Evolutionary conservation across 1,140 invertebrate genomes (phyloP).

Genomic region (Lineus longissimus): DNA sequence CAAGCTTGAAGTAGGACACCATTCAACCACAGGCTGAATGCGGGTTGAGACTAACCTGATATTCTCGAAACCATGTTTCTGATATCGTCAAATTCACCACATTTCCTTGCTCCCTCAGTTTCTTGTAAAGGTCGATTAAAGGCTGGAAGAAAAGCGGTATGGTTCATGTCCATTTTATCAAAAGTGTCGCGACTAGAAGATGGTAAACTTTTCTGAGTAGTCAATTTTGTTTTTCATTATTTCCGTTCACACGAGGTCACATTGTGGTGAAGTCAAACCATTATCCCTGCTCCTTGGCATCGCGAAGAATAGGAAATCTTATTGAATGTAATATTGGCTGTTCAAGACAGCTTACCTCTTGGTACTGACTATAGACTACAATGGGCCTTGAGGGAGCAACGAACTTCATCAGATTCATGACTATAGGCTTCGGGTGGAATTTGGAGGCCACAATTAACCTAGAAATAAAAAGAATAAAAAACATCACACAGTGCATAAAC

Average conservation of each 20-base stretch:
- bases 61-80: constrained; percentile 81
- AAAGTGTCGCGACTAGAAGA: too few species aligned
- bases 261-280: too few species aligned
- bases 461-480: constrained; percentile 15
- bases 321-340: too few species aligned
- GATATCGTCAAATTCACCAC: constrained; percentile 73
- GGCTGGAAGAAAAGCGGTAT: constrained; percentile 57
- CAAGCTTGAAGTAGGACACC: too few species aligned
- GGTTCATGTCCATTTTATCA: neutral
- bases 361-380: constrained; percentile 74
- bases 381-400: constrained; percentile 75
- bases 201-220: too few species aligned
- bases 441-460: constrained; percentile 73
- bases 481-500: too few species aligned
- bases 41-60: constrained; percentile 64
- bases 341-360: constrained; percentile 66
- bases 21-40: too few species aligned
- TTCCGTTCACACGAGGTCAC: too few species aligned
- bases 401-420: constrained; percentile 70
- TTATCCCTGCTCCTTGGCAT: too few species aligned
- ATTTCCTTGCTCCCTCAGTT: constrained; percentile 65
- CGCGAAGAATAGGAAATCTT: too few species aligned
- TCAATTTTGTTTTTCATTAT: too few species aligned
- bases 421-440: constrained; percentile 78
- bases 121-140: constrained; percentile 72